Conservation (phyloP, 2,888 invertebrate species). For the Microchrysa polita region DNA sequence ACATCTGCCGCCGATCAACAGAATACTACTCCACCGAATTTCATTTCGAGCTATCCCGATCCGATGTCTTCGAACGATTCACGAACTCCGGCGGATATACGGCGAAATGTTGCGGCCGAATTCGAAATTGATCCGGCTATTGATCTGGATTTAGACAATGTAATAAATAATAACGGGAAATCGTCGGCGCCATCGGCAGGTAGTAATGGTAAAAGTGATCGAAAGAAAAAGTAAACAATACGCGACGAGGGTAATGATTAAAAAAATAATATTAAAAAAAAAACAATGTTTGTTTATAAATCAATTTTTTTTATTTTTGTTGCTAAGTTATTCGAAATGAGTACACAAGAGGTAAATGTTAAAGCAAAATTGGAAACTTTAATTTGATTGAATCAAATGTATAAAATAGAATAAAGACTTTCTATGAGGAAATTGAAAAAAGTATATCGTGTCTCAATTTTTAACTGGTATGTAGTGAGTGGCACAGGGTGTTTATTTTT, state of each 20-base stretch:
- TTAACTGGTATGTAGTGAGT: too few species aligned
- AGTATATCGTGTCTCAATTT: too few species aligned
- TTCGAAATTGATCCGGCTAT: not conserved
- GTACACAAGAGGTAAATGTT: too few species aligned
- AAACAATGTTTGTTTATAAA: constrained; percentile 1
- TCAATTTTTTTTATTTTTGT: constrained; percentile 23
- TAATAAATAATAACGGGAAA: not conserved
- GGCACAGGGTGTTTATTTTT: too few species aligned
- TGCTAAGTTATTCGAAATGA: constrained; percentile 39
- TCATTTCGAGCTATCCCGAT: not conserved
- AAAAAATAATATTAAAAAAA: not conserved
- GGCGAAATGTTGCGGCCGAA: not conserved
- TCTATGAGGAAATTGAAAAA: constrained; percentile 20
- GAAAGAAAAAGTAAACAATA: constrained; percentile 24
- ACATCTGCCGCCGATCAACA: not conserved
- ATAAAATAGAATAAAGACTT: constrained; percentile 38
- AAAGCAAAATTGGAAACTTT: too few species aligned
- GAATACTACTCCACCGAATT: too few species aligned
- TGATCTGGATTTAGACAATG: constrained; percentile 37
- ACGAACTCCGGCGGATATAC: not conserved
- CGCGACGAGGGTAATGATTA: too few species aligned
- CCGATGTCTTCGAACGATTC: not conserved
- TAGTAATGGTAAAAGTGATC: constrained; percentile 22
- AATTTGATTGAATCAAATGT: constrained; percentile 27
- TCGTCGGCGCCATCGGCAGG: too few species aligned